Evolutionary conservation across 2,888 invertebrate genomes (phyloP).

Genomic region (Lysandra bellargus): DNA sequence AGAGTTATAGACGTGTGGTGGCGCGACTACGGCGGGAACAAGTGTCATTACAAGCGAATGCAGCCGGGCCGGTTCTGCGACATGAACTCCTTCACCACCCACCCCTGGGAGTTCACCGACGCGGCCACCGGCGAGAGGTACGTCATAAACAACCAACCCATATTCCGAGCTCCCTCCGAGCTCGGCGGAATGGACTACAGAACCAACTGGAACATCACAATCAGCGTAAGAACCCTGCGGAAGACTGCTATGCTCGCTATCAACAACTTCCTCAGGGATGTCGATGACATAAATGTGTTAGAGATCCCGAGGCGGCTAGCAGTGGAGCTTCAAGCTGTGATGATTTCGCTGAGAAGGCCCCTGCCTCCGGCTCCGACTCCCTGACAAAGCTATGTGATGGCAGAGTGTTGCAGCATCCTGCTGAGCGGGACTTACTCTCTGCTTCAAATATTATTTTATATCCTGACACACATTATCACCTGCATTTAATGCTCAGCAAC

Average conservation of each 20-base stretch:
- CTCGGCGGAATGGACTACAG: constrained; percentile 58
- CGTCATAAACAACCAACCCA: constrained; percentile 76
- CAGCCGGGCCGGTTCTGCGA: constrained; percentile 78
- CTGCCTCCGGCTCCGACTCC: constrained; percentile 36
- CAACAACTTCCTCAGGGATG: constrained; percentile 56
- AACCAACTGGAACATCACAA: constrained; percentile 75
- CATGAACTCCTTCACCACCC: constrained; percentile 88
- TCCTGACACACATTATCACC: neutral
- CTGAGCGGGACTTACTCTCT: neutral
- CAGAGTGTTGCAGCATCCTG: neutral
- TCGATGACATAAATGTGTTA: constrained; percentile 57
- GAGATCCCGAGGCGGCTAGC: constrained; percentile 66
- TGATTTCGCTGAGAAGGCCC: constrained; percentile 40
- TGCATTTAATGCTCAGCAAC: neutral
- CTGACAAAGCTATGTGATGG: constrained; percentile 38
- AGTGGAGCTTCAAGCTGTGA: constrained; percentile 56
- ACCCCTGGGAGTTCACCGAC: constrained; percentile 93
- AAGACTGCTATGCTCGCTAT: constrained; percentile 68
- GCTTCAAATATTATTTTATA: constrained; percentile 9
- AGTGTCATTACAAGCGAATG: constrained; percentile 82
- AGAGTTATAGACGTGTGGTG: constrained; percentile 84
- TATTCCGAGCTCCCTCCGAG: constrained; percentile 68
- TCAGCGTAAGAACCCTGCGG: constrained; percentile 74
- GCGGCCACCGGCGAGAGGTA: constrained; percentile 83
- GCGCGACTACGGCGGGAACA: constrained; percentile 86